These are phyloP conservation scores for Eulithis prunata DNA, from an alignment of 2,888 invertebrate species.

Conservation along the genomic window DNA sequence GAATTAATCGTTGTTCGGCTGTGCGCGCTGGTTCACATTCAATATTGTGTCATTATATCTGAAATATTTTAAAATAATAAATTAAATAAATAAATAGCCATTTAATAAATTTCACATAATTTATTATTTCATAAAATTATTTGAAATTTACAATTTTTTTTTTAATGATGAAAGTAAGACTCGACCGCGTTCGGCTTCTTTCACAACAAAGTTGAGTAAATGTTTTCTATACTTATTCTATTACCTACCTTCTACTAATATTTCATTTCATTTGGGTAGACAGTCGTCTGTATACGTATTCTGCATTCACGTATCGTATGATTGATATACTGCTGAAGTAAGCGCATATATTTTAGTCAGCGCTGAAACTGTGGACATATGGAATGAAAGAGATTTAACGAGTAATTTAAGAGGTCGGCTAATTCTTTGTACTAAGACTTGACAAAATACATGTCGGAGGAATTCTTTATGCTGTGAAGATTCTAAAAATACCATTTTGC, in stretches of 20 bases:
- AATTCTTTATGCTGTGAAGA: background rate
- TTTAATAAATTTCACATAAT: too few species aligned
- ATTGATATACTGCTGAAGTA: constrained; percentile 51
- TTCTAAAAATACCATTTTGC: too few species aligned
- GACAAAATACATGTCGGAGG: background rate
- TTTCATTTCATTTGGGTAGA: too few species aligned
- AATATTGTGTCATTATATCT: constrained; percentile 13
- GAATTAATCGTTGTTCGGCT: constrained; percentile 19
- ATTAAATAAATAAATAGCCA: too few species aligned
- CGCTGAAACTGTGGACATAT: constrained; percentile 47
- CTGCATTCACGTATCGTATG: constrained; percentile 34
- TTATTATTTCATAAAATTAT: too few species aligned
- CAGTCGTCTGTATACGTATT: background rate
- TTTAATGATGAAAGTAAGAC: too few species aligned
- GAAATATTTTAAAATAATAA: background rate
- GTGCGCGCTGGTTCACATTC: constrained; percentile 9
- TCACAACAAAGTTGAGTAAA: too few species aligned
- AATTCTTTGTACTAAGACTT: constrained; percentile 16
- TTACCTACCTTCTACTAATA: too few species aligned
- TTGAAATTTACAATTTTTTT: too few species aligned
- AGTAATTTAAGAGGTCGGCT: constrained; percentile 34
- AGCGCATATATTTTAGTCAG: constrained; percentile 52
- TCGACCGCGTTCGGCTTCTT: too few species aligned
- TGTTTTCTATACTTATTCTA: too few species aligned
- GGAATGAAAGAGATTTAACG: constrained; percentile 37